These are phyloP conservation scores for Palythoa heliodiscus DNA, from an alignment of 92 coral and sea anemone species.

Conservation along the genomic window DNA sequence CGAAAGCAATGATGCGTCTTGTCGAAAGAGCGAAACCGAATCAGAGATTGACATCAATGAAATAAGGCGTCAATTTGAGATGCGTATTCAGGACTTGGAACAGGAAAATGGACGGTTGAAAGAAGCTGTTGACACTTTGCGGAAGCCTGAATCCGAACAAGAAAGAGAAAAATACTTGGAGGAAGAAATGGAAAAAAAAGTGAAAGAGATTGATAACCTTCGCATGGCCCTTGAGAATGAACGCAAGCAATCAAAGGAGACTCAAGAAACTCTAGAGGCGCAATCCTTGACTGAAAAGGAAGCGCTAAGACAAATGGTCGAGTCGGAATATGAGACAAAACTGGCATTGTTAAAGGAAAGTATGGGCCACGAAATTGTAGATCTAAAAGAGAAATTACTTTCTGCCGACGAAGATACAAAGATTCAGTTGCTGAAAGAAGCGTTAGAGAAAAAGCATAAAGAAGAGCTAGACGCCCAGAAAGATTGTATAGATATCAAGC, in stretches of 20 bases:
- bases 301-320: constrained; percentile 10
- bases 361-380: constrained; percentile 64
- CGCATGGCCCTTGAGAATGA: constrained; percentile 62
- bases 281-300: constrained; percentile 37
- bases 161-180: constrained; percentile 66
- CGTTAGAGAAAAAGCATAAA: constrained; percentile 72
- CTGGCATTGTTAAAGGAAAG: constrained; percentile 55
- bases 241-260: constrained; percentile 59
- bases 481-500: constrained; percentile 66
- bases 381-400: constrained; percentile 70
- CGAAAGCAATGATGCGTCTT: constrained; percentile 4
- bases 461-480: constrained; percentile 66
- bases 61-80: constrained; percentile 72
- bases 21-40: constrained; percentile 35
- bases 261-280: constrained; percentile 43
- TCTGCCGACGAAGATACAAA: constrained; percentile 69
- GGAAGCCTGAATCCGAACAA: constrained; percentile 32
- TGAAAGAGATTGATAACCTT: constrained; percentile 61
- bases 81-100: constrained; percentile 57
- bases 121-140: constrained; percentile 25
- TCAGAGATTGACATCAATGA: constrained; percentile 73
- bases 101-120: constrained; percentile 31
- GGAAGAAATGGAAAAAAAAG: constrained; percentile 81
- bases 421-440: constrained; percentile 60
- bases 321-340: constrained; percentile 49